Percentiles rank a stretch among this genome's conserved stretches.
Evolutionary conservation across 2,888 invertebrate genomes (phyloP).

Genomic region (Cosmorhoe ocellata): DNA sequence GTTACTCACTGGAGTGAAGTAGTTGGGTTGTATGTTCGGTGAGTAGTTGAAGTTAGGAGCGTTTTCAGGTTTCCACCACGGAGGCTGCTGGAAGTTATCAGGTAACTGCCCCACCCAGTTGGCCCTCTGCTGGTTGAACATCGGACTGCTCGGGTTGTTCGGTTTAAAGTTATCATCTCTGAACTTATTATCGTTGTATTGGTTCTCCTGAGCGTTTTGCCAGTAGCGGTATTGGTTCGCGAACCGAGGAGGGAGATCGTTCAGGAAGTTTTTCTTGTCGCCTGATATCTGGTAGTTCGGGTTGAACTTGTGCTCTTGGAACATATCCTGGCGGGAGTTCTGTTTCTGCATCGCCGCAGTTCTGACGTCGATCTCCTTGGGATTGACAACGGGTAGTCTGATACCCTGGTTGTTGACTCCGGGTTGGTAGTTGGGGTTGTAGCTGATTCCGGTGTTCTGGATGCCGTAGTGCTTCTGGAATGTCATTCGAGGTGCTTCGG

Average conservation of each 20-base stretch:
- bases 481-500: conserved; percentile 52
- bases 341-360: conserved; percentile 76
- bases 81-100: conserved; percentile 51
- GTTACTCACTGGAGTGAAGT: conserved; percentile 52
- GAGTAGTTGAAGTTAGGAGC: conserved; percentile 49
- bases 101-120: conserved; percentile 45
- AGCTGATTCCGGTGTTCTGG: conserved; percentile 56
- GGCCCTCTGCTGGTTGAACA: conserved; percentile 43
- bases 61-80: conserved; percentile 69
- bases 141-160: conserved; percentile 29
- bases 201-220: conserved; percentile 66
- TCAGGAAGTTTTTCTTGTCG: conserved; percentile 73
- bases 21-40: conserved; percentile 53
- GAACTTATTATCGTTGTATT: conserved; percentile 67
- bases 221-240: conserved; percentile 75
- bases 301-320: conserved; percentile 67
- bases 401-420: conserved; percentile 55
- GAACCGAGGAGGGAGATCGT: conserved; percentile 72
- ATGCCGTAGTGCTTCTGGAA: conserved; percentile 67
- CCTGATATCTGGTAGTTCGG: conserved; percentile 67
- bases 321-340: conserved; percentile 64
- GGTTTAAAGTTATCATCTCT: conserved; percentile 60
- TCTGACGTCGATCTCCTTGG: conserved; percentile 78
- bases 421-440: conserved; percentile 55
- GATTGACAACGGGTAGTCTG: conserved; percentile 74